Evolutionary conservation across 1,140 invertebrate species (phyloP), one percentile per base, ranked within the genome.

Genomic region (Dinoponera quadriceps): DNA sequence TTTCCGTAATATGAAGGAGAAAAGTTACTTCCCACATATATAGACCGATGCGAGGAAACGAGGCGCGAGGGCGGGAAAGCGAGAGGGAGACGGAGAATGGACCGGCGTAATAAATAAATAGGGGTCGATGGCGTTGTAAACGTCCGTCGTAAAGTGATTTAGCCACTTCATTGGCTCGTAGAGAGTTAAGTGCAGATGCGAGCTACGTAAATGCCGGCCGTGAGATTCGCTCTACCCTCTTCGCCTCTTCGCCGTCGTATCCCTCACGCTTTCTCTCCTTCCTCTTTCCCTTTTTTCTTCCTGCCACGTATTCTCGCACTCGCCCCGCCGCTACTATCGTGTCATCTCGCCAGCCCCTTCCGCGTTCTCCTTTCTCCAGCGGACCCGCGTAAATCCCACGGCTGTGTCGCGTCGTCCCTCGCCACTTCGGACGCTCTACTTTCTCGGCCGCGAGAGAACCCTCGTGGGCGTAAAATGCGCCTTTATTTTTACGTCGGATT

Each of bases 401-500:
- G 59, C 49, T 38, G 55, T 44, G 38, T 44, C 51, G 51, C 33
- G 27, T n/a, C 59, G 20, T 22, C 29, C 74, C 55, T 59, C 38
- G n/a, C 20, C 14, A 18, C 22, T 25, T 25, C 65, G 71, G 38
- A 44, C 59, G 84, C 63, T 86, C 85, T 54, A 86, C 59, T 86
- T 82, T 57, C 66, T 68, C 27, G 51, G 49, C 48, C 38, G 49
- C 60, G 82, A 73, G 88, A 84, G 77, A 89, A 84, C 87, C 82
- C 87, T 85, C 59, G 85, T 83, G 90, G 60, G 77, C 88, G 85
- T 91, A 90, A 92, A 90, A 89, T 82, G 87, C 85, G 87, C 85
- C 88, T 92, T 92, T 92, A 92, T 91, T 93, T 87, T 92, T 89
- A 92, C 90, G 88, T 85, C 83, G 89, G 91, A 91, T 92, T 93